Conservation (phyloP, 2,797 vertebrate species). For the Silurus aristotelis region DNA sequence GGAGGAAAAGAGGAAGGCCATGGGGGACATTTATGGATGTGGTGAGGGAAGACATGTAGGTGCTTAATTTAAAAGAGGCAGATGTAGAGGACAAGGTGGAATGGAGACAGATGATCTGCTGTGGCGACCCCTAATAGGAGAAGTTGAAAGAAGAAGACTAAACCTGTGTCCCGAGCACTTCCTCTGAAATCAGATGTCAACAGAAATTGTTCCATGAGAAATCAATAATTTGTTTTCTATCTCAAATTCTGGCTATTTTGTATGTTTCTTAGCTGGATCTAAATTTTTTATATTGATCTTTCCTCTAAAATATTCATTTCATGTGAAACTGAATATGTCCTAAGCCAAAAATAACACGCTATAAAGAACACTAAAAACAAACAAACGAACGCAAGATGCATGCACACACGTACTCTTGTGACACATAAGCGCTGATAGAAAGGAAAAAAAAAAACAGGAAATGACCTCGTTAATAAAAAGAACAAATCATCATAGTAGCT, state of each 20-base stretch:
- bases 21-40: no score
- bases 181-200: background rate
- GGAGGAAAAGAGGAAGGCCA: no score
- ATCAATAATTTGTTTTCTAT: background rate
- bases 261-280: background rate
- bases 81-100: no score
- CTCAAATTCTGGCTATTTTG: background rate
- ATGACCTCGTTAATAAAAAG: constrained; percentile 29
- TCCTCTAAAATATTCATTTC: background rate
- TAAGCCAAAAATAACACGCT: background rate
- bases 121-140: no score
- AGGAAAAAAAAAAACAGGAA: constrained; percentile 21
- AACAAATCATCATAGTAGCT: background rate
- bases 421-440: background rate
- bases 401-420: background rate
- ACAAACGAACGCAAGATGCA: background rate
- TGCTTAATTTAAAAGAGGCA: no score
- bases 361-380: constrained; percentile 12
- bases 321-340: background rate
- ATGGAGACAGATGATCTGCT: no score
- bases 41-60: no score
- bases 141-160: background rate
- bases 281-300: background rate
- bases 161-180: background rate
- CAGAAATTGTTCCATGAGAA: background rate